Evolutionary conservation across 2,113 vertebrate species (phyloP).

Genomic region (Nipponia nippon): DNA sequence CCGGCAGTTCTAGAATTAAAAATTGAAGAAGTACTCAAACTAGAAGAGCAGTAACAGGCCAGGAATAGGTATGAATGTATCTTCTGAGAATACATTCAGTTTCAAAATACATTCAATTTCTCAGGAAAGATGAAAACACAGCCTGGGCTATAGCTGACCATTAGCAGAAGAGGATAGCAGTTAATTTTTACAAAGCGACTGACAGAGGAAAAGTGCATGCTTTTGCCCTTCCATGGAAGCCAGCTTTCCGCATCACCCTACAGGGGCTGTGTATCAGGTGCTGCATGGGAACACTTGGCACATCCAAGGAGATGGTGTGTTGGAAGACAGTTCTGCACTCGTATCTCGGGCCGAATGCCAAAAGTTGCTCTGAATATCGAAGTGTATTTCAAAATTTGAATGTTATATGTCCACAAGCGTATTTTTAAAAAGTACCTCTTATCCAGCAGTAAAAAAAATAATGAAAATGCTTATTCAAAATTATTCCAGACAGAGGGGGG

Average conservation of each 20-base stretch:
- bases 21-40: neutral
- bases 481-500: neutral
- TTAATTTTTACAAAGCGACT: neutral
- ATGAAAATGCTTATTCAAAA: neutral
- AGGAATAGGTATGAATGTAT: neutral
- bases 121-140: neutral
- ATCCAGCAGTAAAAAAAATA: neutral
- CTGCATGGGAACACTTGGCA: accelerated
- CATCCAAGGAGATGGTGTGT: neutral
- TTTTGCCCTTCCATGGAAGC: neutral
- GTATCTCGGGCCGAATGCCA: neutral
- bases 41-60: neutral
- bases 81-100: neutral
- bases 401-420: neutral
- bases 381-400: neutral
- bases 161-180: neutral
- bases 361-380: neutral
- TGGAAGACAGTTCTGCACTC: neutral
- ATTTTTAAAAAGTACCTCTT: neutral
- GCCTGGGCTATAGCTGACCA: neutral
- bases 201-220: neutral
- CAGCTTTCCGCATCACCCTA: neutral
- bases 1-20: neutral
- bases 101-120: neutral
- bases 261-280: neutral